These are phyloP conservation scores for Henricia sp. DNA, from an alignment of 53 echinoderm and acorn worm species.

Conservation along the genomic window DNA sequence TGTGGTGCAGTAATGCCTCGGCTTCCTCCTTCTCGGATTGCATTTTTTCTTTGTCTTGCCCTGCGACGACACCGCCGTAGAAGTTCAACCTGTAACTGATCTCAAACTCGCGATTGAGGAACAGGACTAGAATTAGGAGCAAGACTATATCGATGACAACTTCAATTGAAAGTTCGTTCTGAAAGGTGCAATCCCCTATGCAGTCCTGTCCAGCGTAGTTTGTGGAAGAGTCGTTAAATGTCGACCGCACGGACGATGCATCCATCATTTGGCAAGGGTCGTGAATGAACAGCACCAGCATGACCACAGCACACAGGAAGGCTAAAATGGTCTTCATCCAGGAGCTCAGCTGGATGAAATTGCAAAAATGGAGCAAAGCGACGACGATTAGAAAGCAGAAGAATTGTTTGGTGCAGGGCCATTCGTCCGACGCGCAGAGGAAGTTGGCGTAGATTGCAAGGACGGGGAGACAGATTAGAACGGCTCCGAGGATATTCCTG, in stretches of 20 bases:
- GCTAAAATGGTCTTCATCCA: conserved; percentile 94
- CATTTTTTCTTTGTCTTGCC: conserved; percentile 86
- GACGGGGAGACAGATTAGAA: conserved; percentile 83
- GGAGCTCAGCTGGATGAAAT: conserved; percentile 96
- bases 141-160: conserved; percentile 80
- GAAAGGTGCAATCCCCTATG: not conserved
- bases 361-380: conserved; percentile 95
- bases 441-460: conserved; percentile 91
- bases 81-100: conserved; percentile 95
- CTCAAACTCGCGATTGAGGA: conserved; percentile 96
- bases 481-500: conserved; percentile 82
- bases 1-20: conserved; percentile 85
- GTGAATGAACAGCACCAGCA: conserved; percentile 72
- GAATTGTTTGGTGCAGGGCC: conserved; percentile 65
- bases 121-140: conserved; percentile 82
- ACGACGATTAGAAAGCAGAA: conserved; percentile 89
- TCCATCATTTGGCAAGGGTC: too few relatives aligned
- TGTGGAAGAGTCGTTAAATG: too few relatives aligned
- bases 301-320: conserved; percentile 70
- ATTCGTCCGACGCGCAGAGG: conserved; percentile 48
- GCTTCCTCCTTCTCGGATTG: conserved; percentile 89
- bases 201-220: too few relatives aligned
- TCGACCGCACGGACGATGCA: too few relatives aligned
- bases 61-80: conserved; percentile 87
- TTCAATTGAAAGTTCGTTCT: conserved; percentile 52